Base-by-base conservation (phyloP, 2,113 vertebrate genomes). In the Hippoglossus stenolepis region DNA sequence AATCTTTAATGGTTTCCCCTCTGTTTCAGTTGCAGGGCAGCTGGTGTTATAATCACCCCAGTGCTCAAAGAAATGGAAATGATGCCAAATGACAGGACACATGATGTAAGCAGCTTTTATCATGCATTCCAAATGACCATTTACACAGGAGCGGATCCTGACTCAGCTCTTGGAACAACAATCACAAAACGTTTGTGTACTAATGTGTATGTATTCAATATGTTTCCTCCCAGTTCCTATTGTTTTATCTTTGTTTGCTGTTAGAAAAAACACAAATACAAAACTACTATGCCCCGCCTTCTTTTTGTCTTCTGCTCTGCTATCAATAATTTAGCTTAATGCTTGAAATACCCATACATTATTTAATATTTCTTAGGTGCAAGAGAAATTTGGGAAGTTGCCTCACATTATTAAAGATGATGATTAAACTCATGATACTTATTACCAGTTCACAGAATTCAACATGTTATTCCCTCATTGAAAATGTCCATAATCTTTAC, bases 11-110 rank as follows among this genome's bases (percentile, higher is more conserved):
- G 23, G 26, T 64, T 38, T 31, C 66, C 18, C 53, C 15, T 56
- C 53, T 26, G 60, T 59, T 61, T 24, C 65, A 65, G 59, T 54
- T 60, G 24, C 59, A 62, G 72, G 82, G 58, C 86, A 89, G 80
- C 75, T 90, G 86, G 43, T 68, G 3, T 24, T 59, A 24, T 62
- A 70, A 62, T 70, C 31, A 54, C 43, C 49, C 70, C 65, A n/a
- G 59, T 80, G 82, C 75, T 86, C 47, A 62, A 3, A 83, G 85
- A 80, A 59, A 79, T 82, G 80, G 59, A 80, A 78, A 80, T 89
- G 45, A 92, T 80, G 45, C 51, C 76, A 73, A 65, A 79, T 70
- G 85, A 90, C 75, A 72, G 54, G 60, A 49, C 79, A 76, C 73
- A 81, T 31, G 81, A 74, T 85, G 79, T 63, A 75, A 62, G 56